Conservation (phyloP, 2,888 invertebrate genomes). For the Drosophila quasianomalipes region DNA sequence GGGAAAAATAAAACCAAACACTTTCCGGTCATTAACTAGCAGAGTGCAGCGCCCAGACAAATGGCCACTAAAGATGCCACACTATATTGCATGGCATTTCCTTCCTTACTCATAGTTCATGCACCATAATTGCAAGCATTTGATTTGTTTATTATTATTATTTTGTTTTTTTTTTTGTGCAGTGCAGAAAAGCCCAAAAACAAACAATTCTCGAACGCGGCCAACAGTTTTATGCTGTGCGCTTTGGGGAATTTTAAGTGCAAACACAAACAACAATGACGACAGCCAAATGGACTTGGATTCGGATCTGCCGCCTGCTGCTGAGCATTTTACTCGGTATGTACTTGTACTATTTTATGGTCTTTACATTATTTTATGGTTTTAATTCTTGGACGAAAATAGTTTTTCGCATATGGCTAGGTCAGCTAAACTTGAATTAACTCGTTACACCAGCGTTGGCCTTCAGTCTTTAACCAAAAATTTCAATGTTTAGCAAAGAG, state of each 20-base stretch:
- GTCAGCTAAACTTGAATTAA: constrained; percentile 45
- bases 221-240: constrained; percentile 48
- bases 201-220: constrained; percentile 35
- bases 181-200: constrained; percentile 32
- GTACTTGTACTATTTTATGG: constrained; percentile 65
- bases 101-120: constrained; percentile 32
- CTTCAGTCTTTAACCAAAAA: constrained; percentile 27
- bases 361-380: constrained; percentile 59
- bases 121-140: constrained; percentile 72
- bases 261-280: constrained; percentile 76
- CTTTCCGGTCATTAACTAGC: constrained; percentile 76
- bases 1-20: constrained; percentile 22
- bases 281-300: constrained; percentile 83
- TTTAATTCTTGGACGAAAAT: constrained; percentile 13
- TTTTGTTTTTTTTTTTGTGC: constrained; percentile 18
- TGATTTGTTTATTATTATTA: constrained; percentile 66
- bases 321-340: constrained; percentile 76
- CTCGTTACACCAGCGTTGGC: constrained; percentile 30
- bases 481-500: constrained; percentile 19
- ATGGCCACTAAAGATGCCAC: constrained; percentile 36
- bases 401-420: constrained; percentile 45
- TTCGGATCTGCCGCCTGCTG: constrained; percentile 57
- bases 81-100: constrained; percentile 12
- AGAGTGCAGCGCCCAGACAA: constrained; percentile 63
- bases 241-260: constrained; percentile 67